Conservation (phyloP, 2,888 invertebrate species). For the Nudaria mundana region DNA sequence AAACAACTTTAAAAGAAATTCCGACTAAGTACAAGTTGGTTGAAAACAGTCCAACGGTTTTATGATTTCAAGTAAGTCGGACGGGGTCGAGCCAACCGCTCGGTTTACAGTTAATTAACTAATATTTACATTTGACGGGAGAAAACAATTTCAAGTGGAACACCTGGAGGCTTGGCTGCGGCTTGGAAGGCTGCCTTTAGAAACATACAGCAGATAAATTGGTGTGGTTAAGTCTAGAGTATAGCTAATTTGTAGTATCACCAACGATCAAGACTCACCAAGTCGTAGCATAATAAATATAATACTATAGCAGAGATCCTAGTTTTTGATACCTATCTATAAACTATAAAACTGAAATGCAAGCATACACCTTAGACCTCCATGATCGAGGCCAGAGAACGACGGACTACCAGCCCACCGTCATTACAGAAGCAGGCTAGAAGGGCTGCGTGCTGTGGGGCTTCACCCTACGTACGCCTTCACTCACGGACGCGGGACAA, state of each 20-base stretch:
- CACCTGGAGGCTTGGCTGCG: constrained; percentile 62
- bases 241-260: background rate
- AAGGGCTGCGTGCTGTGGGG: too few species aligned
- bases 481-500: too few species aligned
- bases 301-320: background rate
- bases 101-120: constrained; percentile 78
- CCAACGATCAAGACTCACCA: too few species aligned
- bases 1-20: constrained; percentile 1
- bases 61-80: constrained; percentile 40
- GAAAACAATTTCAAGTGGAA: constrained; percentile 66
- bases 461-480: too few species aligned
- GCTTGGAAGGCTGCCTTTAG: constrained; percentile 51
- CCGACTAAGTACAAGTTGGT: constrained; percentile 10
- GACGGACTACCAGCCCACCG: too few species aligned
- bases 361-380: too few species aligned
- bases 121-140: constrained; percentile 72
- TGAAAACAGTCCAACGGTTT: constrained; percentile 24
- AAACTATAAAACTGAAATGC: background rate
- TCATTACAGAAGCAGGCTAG: too few species aligned
- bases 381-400: too few species aligned
- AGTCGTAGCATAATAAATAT: too few species aligned
- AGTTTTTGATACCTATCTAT: background rate
- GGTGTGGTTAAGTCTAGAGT: background rate
- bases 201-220: constrained; percentile 32
- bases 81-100: constrained; percentile 36